phyloP scores from a whole-genome alignment of 2,888 invertebrate genomes.

The Lasioglossum figueresi region DNA sequence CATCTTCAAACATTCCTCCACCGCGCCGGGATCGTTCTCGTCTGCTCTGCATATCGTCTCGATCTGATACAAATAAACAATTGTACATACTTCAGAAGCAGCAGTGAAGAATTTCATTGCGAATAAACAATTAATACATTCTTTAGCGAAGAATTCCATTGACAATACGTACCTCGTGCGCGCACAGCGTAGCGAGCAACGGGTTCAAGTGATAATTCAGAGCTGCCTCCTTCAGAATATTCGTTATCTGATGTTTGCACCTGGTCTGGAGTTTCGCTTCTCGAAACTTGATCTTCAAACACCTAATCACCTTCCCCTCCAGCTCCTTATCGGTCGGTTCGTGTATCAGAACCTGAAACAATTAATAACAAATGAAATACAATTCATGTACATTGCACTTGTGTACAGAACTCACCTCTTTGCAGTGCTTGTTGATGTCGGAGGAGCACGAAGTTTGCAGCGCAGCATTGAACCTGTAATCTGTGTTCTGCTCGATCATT shows the following conservation, averaged over 20 bases:
- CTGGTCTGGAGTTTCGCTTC: conserved; percentile 89
- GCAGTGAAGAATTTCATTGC: neutral
- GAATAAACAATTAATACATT: too few species aligned
- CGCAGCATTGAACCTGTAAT: conserved; percentile 94
- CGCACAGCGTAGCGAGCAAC: conserved; percentile 92
- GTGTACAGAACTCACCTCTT: conserved; percentile 80
- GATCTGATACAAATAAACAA: conserved; percentile 77
- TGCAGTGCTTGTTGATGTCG: conserved; percentile 92
- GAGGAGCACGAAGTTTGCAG: conserved; percentile 91
- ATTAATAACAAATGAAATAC: neutral
- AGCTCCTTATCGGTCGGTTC: conserved; percentile 87
- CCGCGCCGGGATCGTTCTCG: conserved; percentile 86
- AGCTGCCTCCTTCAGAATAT: conserved; percentile 94
- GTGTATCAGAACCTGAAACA: conserved; percentile 57
- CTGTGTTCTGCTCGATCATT: conserved; percentile 95
- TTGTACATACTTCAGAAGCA: too few species aligned
- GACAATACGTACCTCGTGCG: conserved; percentile 85
- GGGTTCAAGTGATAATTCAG: conserved; percentile 96
- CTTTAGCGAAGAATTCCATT: neutral
- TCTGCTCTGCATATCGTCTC: conserved; percentile 84
- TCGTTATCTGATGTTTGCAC: conserved; percentile 93
- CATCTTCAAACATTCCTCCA: conserved; percentile 95
- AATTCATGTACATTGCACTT: neutral
- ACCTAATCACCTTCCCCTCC: conserved; percentile 93
- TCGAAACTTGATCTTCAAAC: conserved; percentile 92